Conservation (phyloP, 2,888 invertebrate genomes). For the Drosophila acutilabella region DNA sequence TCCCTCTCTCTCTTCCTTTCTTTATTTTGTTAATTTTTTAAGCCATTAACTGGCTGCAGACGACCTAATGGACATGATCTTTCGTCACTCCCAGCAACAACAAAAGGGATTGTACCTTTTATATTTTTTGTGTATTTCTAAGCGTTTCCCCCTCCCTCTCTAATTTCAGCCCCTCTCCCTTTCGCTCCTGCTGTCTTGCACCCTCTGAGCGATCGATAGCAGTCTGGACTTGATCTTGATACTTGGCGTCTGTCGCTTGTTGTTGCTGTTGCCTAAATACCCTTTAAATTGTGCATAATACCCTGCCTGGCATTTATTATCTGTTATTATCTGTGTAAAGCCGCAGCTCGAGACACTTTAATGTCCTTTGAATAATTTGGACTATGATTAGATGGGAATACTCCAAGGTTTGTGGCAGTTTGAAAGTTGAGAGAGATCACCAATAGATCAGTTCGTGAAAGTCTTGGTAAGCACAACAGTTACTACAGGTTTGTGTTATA, state of each 20-base stretch:
- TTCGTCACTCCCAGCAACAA: slow-evolving; percentile 75
- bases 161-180: too few relatives aligned
- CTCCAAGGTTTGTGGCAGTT: neutral
- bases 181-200: neutral
- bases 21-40: slow-evolving; percentile 25
- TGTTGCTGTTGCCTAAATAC: slow-evolving; percentile 73
- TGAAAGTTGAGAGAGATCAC: neutral
- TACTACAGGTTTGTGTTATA: too few relatives aligned
- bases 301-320: slow-evolving; percentile 66
- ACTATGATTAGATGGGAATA: slow-evolving; percentile 44
- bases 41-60: slow-evolving; percentile 77
- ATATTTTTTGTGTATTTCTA: slow-evolving; percentile 33
- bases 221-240: slow-evolving; percentile 50
- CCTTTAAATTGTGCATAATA: slow-evolving; percentile 76
- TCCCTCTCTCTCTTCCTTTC: slow-evolving; percentile 30
- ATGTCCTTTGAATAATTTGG: slow-evolving; percentile 49
- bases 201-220: slow-evolving; percentile 32
- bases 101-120: slow-evolving; percentile 58
- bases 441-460: too few relatives aligned
- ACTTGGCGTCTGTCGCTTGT: slow-evolving; percentile 43
- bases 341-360: slow-evolving; percentile 22
- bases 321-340: slow-evolving; percentile 50
- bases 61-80: slow-evolving; percentile 80
- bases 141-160: slow-evolving; percentile 18
- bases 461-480: too few relatives aligned